Percentiles rank a stretch among this genome's conserved stretches.
These are phyloP conservation scores for Prietella phreatophila DNA, from an alignment of 2,113 vertebrate genomes.

Conservation along the genomic window DNA sequence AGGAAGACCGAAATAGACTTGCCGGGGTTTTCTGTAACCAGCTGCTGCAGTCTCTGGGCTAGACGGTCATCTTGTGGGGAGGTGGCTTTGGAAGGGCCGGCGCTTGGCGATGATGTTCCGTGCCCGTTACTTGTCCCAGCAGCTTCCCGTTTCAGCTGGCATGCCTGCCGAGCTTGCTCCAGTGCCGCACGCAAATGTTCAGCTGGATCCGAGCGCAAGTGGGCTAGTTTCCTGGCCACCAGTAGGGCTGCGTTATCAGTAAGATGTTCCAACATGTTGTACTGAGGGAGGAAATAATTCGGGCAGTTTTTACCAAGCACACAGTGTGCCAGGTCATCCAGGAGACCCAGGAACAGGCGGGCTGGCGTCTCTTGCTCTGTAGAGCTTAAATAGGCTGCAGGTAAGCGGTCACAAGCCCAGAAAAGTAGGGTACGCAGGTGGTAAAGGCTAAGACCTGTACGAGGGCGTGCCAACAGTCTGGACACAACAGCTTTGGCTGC, in stretches of 20 bases:
- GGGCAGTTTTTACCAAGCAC: constrained; percentile 79
- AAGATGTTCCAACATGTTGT: constrained; percentile 77
- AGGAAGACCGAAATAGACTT: constrained; percentile 82
- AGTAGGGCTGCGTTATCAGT: constrained; percentile 70
- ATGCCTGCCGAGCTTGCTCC: constrained; percentile 78
- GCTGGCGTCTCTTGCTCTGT: constrained; percentile 72
- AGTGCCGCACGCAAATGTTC: constrained; percentile 77
- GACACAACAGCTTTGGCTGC: constrained; percentile 78
- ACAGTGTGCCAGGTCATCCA: constrained; percentile 81
- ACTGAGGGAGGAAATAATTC: constrained; percentile 82
- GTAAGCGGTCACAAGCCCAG: constrained; percentile 85
- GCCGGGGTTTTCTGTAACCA: constrained; percentile 79
- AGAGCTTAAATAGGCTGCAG: constrained; percentile 73
- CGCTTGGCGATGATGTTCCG: constrained; percentile 62
- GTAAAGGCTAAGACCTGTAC: constrained; percentile 76
- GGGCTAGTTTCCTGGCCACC: constrained; percentile 72
- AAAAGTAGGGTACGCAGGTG: constrained; percentile 81
- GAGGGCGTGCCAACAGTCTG: constrained; percentile 76
- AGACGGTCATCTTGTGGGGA: constrained; percentile 74
- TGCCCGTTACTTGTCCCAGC: constrained; percentile 63
- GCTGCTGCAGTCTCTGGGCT: constrained; percentile 76
- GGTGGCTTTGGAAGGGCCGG: constrained; percentile 59
- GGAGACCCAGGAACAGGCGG: constrained; percentile 79
- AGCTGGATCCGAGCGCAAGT: constrained; percentile 78
- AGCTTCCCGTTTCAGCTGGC: constrained; percentile 74